Conservation (phyloP, 1,140 invertebrate genomes). For the Euglossa dilemma region DNA sequence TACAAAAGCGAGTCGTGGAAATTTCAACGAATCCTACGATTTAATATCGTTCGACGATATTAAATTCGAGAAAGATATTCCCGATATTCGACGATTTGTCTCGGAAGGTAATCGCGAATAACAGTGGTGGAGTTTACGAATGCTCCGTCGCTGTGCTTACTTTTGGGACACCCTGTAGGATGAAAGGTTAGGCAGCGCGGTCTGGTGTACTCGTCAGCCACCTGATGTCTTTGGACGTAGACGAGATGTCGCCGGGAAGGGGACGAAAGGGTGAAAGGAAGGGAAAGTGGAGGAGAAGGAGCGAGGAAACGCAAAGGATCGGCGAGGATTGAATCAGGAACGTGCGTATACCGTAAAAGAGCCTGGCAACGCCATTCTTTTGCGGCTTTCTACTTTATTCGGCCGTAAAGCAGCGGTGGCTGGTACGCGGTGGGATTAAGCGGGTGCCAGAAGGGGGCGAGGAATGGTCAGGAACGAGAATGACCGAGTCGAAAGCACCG, state of each 20-base stretch:
- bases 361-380: constrained; percentile 41
- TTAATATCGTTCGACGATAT: too few species aligned
- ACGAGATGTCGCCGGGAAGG: background rate
- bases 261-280: background rate
- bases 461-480: background rate
- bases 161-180: background rate
- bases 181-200: background rate
- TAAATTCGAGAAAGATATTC: too few species aligned
- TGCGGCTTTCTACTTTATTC: constrained; percentile 51
- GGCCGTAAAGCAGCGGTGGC: constrained; percentile 43
- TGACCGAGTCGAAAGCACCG: background rate
- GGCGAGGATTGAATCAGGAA: constrained; percentile 17
- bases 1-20: background rate
- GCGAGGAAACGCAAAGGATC: background rate
- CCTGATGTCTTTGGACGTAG: constrained; percentile 21
- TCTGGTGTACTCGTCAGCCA: constrained; percentile 13
- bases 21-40: background rate
- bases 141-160: background rate
- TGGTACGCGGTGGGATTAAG: constrained; percentile 33
- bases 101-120: too few species aligned
- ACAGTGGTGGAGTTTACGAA: too few species aligned
- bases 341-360: constrained; percentile 45
- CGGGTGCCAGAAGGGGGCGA: background rate
- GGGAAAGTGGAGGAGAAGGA: background rate
- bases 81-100: too few species aligned